Conservation (phyloP, 2,888 invertebrate genomes). For the Aporophyla nigra region DNA sequence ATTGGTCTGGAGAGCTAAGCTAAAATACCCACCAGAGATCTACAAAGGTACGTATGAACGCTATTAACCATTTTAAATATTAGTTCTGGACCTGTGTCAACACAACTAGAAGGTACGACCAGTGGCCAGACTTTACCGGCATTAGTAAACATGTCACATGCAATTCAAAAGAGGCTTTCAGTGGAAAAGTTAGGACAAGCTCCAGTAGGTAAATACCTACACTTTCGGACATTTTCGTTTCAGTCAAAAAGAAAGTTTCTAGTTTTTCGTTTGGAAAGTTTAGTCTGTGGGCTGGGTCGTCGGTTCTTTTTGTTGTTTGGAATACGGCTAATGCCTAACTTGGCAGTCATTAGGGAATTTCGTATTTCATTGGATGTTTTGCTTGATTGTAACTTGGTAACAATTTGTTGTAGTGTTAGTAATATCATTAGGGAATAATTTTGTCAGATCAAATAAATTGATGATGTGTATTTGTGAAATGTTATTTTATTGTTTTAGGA, state of each 20-base stretch:
- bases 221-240: slow-evolving; percentile 50
- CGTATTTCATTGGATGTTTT: slow-evolving; percentile 27
- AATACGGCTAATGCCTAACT: slow-evolving; percentile 31
- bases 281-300: slow-evolving; percentile 15
- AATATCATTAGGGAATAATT: not conserved
- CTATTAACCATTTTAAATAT: not conserved
- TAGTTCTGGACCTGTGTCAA: not conserved
- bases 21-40: not conserved
- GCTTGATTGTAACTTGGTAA: slow-evolving; percentile 17
- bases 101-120: not conserved
- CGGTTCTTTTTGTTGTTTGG: slow-evolving; percentile 22
- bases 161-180: slow-evolving; percentile 59
- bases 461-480: not conserved
- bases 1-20: not conserved
- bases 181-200: slow-evolving; percentile 55
- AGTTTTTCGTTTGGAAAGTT: slow-evolving; percentile 47
- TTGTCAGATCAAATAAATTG: not conserved
- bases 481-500: not conserved
- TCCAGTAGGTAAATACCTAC: slow-evolving; percentile 54
- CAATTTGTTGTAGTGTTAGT: slow-evolving; percentile 29
- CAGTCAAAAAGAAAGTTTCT: slow-evolving; percentile 52
- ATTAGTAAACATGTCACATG: slow-evolving; percentile 67
- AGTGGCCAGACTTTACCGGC: slow-evolving; percentile 19
- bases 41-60: not conserved
- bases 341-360: slow-evolving; percentile 39